Percentiles rank a stretch among this genome's conserved stretches.
phyloP scores from a whole-genome alignment of 1,140 invertebrate species.

The Augochlora pura region DNA sequence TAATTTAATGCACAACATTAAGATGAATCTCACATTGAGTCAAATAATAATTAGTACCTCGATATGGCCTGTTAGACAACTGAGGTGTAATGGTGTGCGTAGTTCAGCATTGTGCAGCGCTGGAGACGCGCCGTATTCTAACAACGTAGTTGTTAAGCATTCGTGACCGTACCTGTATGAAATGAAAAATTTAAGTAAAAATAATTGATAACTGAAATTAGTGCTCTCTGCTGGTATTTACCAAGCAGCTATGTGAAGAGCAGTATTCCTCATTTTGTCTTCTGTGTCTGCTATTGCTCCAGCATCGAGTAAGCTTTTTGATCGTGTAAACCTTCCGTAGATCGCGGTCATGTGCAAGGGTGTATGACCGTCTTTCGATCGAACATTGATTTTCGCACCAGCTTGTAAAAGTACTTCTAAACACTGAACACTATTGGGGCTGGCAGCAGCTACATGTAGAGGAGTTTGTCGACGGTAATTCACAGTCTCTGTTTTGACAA shows the following conservation, averaged over 20 bases:
- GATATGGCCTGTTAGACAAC: conserved; percentile 78
- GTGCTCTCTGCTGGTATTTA: conserved; percentile 50
- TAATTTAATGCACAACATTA: conserved; percentile 3
- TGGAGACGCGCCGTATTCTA: conserved; percentile 81
- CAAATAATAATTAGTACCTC: conserved; percentile 59
- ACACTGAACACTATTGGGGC: conserved; percentile 83
- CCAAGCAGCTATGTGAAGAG: conserved; percentile 82
- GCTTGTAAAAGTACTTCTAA: conserved; percentile 81
- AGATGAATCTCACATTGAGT: background rate
- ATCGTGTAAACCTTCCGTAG: conserved; percentile 84
- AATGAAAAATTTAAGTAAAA: background rate
- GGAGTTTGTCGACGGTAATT: conserved; percentile 82
- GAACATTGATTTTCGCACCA: conserved; percentile 81
- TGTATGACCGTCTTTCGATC: conserved; percentile 83
- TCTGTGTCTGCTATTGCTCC: conserved; percentile 79
- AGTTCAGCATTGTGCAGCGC: conserved; percentile 78
- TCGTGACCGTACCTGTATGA: conserved; percentile 77
- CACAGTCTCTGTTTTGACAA: conserved; percentile 64
- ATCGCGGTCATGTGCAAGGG: conserved; percentile 85
- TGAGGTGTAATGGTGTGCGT: conserved; percentile 78
- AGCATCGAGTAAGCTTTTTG: conserved; percentile 82
- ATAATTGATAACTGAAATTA: background rate
- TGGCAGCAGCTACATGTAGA: conserved; percentile 84
- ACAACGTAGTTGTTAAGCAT: conserved; percentile 79
- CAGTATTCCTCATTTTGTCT: conserved; percentile 81